Conservation (phyloP, 2,888 invertebrate genomes). For the Cyaniris semiargus region DNA sequence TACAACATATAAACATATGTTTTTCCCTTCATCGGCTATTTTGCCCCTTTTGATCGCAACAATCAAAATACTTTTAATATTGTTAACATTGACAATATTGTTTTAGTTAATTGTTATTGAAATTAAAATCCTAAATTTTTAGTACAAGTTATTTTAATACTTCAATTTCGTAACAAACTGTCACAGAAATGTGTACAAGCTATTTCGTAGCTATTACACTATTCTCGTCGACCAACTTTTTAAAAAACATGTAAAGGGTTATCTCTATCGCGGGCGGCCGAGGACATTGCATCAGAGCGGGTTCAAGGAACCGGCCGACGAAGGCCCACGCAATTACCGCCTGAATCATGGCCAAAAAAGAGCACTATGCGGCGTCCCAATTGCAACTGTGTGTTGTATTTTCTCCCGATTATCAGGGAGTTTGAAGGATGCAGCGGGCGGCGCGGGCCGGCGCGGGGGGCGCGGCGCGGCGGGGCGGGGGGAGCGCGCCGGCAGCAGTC, state of each 20-base stretch:
- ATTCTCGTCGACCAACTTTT: background rate
- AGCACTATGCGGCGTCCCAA: slow-evolving; percentile 69
- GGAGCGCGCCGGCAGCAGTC: slow-evolving; percentile 63
- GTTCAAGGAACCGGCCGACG: slow-evolving; percentile 58
- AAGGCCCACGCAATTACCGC: slow-evolving; percentile 65
- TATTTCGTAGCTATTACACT: background rate
- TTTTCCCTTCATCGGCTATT: background rate
- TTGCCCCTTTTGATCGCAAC: background rate
- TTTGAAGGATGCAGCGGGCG: slow-evolving; percentile 73
- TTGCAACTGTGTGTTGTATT: slow-evolving; percentile 74
- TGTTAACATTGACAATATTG: background rate
- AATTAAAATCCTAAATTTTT: background rate
- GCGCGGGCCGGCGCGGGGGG: slow-evolving; percentile 47
- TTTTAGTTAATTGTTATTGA: too few species aligned
- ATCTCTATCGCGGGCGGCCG: slow-evolving; percentile 37
- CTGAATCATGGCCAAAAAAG: slow-evolving; percentile 73
- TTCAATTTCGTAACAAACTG: background rate
- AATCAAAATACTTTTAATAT: background rate
- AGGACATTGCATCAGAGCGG: slow-evolving; percentile 36
- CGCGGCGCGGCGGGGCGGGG: slow-evolving; percentile 46
- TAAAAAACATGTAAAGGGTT: slow-evolving; percentile 38
- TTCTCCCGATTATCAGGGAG: slow-evolving; percentile 75
- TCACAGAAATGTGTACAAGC: background rate
- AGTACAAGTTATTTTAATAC: background rate
- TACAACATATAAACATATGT: background rate